Conservation (phyloP, 2,797 vertebrate species). For the Percopsis omiscomaycus region DNA sequence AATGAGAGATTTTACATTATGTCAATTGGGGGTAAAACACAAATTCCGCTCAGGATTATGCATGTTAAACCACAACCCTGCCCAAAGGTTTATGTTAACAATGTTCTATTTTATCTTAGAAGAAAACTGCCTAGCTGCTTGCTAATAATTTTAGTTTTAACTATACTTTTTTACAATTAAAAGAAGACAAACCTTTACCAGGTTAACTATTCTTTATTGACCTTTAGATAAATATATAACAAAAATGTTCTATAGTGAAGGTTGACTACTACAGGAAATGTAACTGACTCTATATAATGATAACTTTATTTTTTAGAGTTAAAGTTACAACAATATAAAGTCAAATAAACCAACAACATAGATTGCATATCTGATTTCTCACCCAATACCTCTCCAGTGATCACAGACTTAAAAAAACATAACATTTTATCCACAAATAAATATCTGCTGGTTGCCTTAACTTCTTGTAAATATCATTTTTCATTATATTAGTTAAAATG, state of each 20-base stretch:
- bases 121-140: no score
- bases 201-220: constrained; percentile 68
- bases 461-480: constrained; percentile 33
- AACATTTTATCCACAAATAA: constrained; percentile 50
- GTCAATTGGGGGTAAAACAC: no score
- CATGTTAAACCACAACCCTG: no score
- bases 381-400: constrained; percentile 37
- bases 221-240: constrained; percentile 61
- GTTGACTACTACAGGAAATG: constrained; percentile 51
- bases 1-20: no score
- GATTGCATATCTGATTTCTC: constrained; percentile 68
- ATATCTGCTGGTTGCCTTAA: constrained; percentile 36
- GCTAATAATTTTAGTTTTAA: no score
- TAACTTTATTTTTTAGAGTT: constrained; percentile 34
- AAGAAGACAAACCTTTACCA: not conserved
- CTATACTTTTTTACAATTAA: no score
- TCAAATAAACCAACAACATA: constrained; percentile 49
- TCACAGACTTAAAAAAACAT: constrained; percentile 50
- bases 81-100: no score
- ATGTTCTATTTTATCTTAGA: no score
- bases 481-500: constrained; percentile 34
- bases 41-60: no score
- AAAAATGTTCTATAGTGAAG: constrained; percentile 50
- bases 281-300: constrained; percentile 49
- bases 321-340: not conserved